phyloP scores from a whole-genome alignment of 2,888 invertebrate genomes.

The Drosophila prostipennis region DNA sequence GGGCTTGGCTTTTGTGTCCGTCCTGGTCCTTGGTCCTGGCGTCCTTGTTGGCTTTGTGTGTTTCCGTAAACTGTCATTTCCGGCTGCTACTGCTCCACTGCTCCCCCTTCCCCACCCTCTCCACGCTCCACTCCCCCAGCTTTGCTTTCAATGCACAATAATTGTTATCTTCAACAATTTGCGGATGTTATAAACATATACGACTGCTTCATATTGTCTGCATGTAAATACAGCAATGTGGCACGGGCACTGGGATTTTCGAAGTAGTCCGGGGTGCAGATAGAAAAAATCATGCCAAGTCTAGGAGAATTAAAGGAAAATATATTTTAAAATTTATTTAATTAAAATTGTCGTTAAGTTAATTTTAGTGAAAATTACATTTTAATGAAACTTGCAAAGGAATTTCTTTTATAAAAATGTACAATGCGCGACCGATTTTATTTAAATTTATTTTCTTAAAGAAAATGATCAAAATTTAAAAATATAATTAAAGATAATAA shows the following conservation, averaged over 20 bases:
- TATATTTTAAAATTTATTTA: too few species aligned
- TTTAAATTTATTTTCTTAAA: too few species aligned
- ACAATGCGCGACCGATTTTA: too few species aligned
- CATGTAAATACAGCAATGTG: constrained; percentile 69
- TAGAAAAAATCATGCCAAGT: not conserved
- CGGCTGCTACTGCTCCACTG: constrained; percentile 54
- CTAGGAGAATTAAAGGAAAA: not conserved
- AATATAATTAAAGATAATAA: too few species aligned
- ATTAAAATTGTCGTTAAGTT: too few species aligned
- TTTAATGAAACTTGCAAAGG: too few species aligned
- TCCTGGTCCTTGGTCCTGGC: constrained; percentile 15
- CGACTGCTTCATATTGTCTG: constrained; percentile 75
- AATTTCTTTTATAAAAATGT: too few species aligned
- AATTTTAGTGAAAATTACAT: too few species aligned
- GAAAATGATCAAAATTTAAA: too few species aligned
- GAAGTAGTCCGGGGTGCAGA: constrained; percentile 11
- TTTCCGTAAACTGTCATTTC: constrained; percentile 75
- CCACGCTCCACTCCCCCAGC: constrained; percentile 18
- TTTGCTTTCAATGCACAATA: constrained; percentile 76
- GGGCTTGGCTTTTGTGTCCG: constrained; percentile 50
- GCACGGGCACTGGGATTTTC: constrained; percentile 13
- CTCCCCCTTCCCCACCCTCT: constrained; percentile 4
- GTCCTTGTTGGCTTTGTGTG: constrained; percentile 50
- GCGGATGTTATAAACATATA: constrained; percentile 79
- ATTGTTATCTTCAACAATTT: constrained; percentile 79